Conservation (phyloP, 92 coral and sea anemone genomes). For the Epizoanthus illoricatus region DNA sequence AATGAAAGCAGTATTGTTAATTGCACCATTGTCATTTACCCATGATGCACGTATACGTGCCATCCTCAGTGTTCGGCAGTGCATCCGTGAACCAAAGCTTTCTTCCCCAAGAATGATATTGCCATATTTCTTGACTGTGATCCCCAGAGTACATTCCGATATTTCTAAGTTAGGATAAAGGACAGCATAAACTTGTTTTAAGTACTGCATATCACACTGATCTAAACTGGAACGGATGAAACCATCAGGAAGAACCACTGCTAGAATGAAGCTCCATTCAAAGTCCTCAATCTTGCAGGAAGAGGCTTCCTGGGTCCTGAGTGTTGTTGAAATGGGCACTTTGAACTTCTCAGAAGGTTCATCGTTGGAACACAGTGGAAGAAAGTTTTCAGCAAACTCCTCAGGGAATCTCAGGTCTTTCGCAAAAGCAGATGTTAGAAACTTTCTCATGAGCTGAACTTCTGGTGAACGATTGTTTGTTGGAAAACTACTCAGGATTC, state of each 20-base stretch:
- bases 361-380: conserved; percentile 36
- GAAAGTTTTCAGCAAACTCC: conserved; percentile 46
- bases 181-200: neutral
- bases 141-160: neutral
- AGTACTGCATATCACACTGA: conserved; percentile 4
- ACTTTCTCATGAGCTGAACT: conserved; percentile 59
- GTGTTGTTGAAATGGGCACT: conserved; percentile 43
- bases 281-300: conserved; percentile 9
- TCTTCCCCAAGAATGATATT: neutral
- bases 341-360: conserved; percentile 42
- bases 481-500: conserved; percentile 47
- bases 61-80: conserved; percentile 34
- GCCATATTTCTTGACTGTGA: conserved; percentile 1
- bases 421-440: conserved; percentile 47
- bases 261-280: neutral
- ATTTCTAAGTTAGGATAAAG: conserved; percentile 17
- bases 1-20: conserved; percentile 19
- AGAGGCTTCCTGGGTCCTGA: neutral
- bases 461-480: conserved; percentile 67
- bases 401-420: conserved; percentile 49
- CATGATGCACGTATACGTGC: conserved; percentile 54
- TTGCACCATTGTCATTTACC: conserved; percentile 44
- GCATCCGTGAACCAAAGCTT: neutral
- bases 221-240: neutral
- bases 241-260: conserved; percentile 8